phyloP scores from a whole-genome alignment of 2,888 invertebrate genomes.

The Synanthedon vespiformis region DNA sequence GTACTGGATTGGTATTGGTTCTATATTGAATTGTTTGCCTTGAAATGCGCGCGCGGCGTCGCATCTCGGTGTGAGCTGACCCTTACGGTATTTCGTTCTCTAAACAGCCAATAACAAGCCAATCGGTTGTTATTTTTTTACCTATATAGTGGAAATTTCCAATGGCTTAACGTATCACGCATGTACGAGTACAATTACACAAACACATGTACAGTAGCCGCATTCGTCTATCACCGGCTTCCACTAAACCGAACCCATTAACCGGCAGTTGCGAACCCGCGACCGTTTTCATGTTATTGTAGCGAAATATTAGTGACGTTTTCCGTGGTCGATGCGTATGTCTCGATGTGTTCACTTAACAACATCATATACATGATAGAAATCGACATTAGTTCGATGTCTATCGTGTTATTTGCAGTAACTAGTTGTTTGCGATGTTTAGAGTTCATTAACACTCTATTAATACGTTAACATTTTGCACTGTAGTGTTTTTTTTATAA shows the following conservation, averaged over 20 bases:
- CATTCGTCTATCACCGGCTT: conserved; percentile 18
- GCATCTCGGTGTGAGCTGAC: no score
- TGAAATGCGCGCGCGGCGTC: no score
- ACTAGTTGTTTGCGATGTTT: conserved; percentile 29
- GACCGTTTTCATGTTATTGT: conserved; percentile 5
- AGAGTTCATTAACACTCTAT: conserved; percentile 55
- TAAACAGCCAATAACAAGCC: no score
- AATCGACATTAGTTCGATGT: conserved; percentile 16
- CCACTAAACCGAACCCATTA: conserved; percentile 60
- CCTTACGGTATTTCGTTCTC: no score
- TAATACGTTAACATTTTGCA: conserved; percentile 40
- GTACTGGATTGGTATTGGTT: no score
- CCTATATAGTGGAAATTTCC: no score
- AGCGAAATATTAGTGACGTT: conserved; percentile 50
- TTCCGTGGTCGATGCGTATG: conserved; percentile 29
- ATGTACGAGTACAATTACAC: no score
- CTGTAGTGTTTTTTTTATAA: conserved; percentile 49
- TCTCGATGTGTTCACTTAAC: conserved; percentile 29
- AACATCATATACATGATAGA: conserved; percentile 30
- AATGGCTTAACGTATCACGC: no score
- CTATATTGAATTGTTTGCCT: no score
- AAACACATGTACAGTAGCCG: no score
- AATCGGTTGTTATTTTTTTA: no score
- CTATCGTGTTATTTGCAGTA: conserved; percentile 26
- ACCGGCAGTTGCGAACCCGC: conserved; percentile 32